These are phyloP conservation scores for Brachypodius melanocephalos DNA, from an alignment of 2,113 vertebrate genomes.

Conservation along the genomic window DNA sequence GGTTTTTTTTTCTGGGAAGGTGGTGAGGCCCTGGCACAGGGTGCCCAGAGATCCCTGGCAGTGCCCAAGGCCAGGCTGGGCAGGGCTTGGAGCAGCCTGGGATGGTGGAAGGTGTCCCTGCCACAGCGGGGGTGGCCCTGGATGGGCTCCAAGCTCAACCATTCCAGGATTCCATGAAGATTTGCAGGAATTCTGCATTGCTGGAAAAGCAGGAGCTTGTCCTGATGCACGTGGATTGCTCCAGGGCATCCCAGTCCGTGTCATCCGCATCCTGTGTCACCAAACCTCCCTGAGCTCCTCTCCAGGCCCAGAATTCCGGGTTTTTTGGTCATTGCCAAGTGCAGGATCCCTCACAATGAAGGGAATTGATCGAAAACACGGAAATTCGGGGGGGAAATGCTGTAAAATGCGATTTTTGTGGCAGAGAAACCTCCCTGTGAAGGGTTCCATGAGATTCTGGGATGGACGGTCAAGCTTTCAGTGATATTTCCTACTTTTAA, in stretches of 20 bases:
- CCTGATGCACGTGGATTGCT: rapidly evolving
- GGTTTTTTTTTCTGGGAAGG: too few species aligned
- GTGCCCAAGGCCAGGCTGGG: too few species aligned
- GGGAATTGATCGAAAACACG: neutral
- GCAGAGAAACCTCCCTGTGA: neutral
- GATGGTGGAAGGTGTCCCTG: neutral
- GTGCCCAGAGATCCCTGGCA: too few species aligned
- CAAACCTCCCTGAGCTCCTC: neutral
- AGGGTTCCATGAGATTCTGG: neutral
- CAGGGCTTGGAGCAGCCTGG: too few species aligned
- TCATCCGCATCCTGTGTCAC: rapidly evolving
- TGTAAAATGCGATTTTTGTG: neutral
- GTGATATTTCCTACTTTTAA: neutral
- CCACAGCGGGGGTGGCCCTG: too few species aligned
- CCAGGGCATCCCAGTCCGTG: rapidly evolving
- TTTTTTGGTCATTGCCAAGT: neutral
- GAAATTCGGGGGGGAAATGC: neutral
- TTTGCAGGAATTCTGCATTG: neutral
- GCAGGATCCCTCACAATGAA: neutral
- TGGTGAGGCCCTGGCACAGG: too few species aligned
- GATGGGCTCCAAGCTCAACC: neutral
- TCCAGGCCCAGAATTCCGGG: neutral
- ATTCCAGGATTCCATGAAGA: rapidly evolving
- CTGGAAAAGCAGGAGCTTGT: neutral
- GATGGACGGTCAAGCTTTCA: neutral